These are phyloP conservation scores for Drosophila siamana DNA, from an alignment of 2,888 invertebrate species.

Conservation along the genomic window DNA sequence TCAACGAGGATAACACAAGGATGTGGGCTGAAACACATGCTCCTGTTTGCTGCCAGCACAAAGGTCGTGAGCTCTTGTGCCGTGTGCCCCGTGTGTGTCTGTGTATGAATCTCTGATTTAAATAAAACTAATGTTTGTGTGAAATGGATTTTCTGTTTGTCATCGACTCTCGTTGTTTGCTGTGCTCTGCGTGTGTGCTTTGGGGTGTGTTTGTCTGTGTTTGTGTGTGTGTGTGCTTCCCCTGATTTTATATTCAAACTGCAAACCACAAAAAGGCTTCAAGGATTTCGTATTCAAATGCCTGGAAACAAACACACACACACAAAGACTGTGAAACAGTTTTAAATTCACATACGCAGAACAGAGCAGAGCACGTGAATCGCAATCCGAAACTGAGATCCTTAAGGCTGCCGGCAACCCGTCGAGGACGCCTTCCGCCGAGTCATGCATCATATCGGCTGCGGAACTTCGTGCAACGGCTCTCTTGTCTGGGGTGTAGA, in stretches of 20 bases:
- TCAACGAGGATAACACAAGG: slow-evolving; percentile 74
- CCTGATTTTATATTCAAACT: slow-evolving; percentile 80
- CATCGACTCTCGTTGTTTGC: slow-evolving; percentile 64
- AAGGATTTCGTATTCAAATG: slow-evolving; percentile 72
- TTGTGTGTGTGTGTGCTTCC: slow-evolving; percentile 45
- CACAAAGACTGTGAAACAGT: slow-evolving; percentile 44
- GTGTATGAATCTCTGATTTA: slow-evolving; percentile 65
- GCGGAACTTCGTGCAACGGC: slow-evolving; percentile 38
- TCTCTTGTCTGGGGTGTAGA: slow-evolving; percentile 49
- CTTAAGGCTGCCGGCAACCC: slow-evolving; percentile 57
- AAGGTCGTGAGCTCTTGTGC: slow-evolving; percentile 57
- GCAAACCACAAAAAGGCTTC: slow-evolving; percentile 69
- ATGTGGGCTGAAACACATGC: slow-evolving; percentile 61
- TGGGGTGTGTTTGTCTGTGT: slow-evolving; percentile 27
- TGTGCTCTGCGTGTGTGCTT: slow-evolving; percentile 34
- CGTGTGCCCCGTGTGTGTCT: slow-evolving; percentile 49
- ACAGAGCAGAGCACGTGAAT: slow-evolving; percentile 74
- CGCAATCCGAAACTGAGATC: slow-evolving; percentile 49
- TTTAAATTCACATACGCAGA: slow-evolving; percentile 76
- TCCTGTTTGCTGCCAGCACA: slow-evolving; percentile 43
- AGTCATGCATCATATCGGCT: slow-evolving; percentile 78
- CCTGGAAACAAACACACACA: slow-evolving; percentile 27
- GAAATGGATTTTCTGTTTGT: slow-evolving; percentile 82
- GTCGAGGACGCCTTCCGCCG: slow-evolving; percentile 63
- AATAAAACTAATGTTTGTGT: slow-evolving; percentile 82